Evolutionary conservation across 2,113 vertebrate species (phyloP).

Genomic region (Collichthys lucidus): DNA sequence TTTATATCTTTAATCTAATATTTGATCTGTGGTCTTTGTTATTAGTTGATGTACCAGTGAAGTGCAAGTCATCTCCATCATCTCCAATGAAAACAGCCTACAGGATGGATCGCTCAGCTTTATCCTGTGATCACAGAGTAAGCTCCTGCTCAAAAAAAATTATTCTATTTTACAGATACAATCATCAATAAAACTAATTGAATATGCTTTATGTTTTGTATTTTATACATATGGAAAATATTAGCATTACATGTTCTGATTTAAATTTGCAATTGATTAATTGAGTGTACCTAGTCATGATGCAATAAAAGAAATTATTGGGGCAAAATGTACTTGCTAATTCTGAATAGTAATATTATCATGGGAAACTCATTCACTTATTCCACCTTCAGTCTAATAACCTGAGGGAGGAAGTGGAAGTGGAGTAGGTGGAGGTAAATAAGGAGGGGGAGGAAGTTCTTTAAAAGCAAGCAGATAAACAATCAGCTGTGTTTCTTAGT

Average conservation of each 20-base stretch:
- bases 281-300: background rate
- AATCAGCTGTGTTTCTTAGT: constrained; percentile 69
- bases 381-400: constrained; percentile 26
- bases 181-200: background rate
- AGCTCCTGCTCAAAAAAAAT: constrained; percentile 24
- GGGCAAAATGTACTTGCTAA: background rate
- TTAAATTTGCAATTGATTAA: background rate
- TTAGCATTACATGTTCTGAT: background rate
- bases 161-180: background rate
- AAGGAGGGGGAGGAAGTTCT: constrained; percentile 5
- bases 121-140: constrained; percentile 86
- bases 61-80: constrained; percentile 85
- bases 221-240: background rate
- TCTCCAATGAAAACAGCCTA: constrained; percentile 84
- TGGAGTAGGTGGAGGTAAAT: background rate
- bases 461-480: constrained; percentile 35
- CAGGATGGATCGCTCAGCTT: constrained; percentile 83
- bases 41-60: constrained; percentile 76
- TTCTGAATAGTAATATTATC: background rate
- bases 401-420: constrained; percentile 19
- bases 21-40: background rate
- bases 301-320: background rate
- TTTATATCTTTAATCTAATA: background rate
- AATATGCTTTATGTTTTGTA: background rate
- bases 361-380: background rate